phyloP scores from a whole-genome alignment of 2,797 vertebrate genomes.

The Zalophus californianus region DNA sequence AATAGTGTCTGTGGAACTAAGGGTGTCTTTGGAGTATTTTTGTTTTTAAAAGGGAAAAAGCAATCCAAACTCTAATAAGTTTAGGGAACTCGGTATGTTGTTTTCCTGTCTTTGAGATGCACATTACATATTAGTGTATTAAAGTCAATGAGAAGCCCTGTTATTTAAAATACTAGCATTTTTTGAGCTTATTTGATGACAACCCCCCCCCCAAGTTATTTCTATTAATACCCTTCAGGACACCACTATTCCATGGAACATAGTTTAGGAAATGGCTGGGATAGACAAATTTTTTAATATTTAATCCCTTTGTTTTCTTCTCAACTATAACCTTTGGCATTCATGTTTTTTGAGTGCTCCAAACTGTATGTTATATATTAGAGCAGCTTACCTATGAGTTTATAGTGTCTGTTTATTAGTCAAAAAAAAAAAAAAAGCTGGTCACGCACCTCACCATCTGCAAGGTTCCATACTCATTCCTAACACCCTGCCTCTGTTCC shows the following conservation, averaged over 20 bases:
- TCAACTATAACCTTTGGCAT: background rate
- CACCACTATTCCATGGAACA: background rate
- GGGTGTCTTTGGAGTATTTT: background rate
- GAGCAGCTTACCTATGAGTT: background rate
- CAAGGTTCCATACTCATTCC: background rate
- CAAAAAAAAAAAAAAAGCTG: background rate
- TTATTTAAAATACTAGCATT: slow-evolving; percentile 54
- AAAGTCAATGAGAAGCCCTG: background rate
- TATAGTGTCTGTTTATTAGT: background rate
- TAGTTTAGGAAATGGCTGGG: background rate
- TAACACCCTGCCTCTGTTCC: background rate
- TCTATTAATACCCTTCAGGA: background rate
- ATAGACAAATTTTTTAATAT: slow-evolving; percentile 32
- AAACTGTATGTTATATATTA: background rate
- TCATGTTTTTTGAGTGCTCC: background rate
- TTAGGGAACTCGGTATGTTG: background rate
- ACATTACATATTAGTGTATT: background rate
- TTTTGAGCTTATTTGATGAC: background rate
- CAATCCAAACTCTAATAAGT: background rate
- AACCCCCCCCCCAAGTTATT: background rate
- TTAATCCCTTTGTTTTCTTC: background rate
- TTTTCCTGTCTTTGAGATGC: background rate
- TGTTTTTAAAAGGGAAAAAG: slow-evolving; percentile 6
- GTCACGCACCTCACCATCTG: background rate
- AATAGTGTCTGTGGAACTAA: background rate